Base-by-base conservation (phyloP, 2,113 vertebrate genomes). In the Camelus dromedarius region DNA sequence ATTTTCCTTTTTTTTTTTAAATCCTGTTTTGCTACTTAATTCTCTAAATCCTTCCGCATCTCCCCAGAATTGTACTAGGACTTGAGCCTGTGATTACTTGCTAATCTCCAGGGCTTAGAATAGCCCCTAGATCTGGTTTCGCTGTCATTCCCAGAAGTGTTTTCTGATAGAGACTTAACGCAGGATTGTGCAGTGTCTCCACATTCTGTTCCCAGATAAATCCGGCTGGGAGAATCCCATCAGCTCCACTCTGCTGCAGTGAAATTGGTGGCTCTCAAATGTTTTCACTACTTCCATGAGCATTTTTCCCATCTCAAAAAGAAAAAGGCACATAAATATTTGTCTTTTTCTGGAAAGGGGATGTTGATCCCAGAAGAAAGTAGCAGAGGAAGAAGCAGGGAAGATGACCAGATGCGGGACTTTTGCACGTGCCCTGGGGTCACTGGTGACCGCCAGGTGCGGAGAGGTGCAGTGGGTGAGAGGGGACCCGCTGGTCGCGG, bases 21-120 rank as follows among this genome's bases (percentile, higher is more conserved):
- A 90, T 91, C 20, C 42, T 62, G 46, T 95, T 75, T 88, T 92
- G 28, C 20, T 91, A n/a, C 60, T 91, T 92, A 96, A 94, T 97
- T 95, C 48, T 97, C 35, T 4, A 56, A 95, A 88, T 91, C 82
- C 86, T 67, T 82, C 52, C 18, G 1, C 24, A 42, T 76, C 86
- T 94, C 95, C 82, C 60, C 67, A 95, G 89, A 93, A 93, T 79
- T 91, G 72, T 77, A 38, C 93, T 46, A 94, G 60, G 70, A 85
- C 30, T 91, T 91, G 67, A 67, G 48, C 54, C 95, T 91, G 60
- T 72, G 60, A 77, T 96, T 81, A 62, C 32, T 26, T 91, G n/a
- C 89, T 96, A 82, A 96, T 93, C 60, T 69, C 54, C 35, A 3
- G 80, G 56, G n/a, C 66, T 64, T 82, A 67, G 72, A 95, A 72